Conservation (phyloP, 2,888 invertebrate genomes). For the Heterodera filipjevi region DNA sequence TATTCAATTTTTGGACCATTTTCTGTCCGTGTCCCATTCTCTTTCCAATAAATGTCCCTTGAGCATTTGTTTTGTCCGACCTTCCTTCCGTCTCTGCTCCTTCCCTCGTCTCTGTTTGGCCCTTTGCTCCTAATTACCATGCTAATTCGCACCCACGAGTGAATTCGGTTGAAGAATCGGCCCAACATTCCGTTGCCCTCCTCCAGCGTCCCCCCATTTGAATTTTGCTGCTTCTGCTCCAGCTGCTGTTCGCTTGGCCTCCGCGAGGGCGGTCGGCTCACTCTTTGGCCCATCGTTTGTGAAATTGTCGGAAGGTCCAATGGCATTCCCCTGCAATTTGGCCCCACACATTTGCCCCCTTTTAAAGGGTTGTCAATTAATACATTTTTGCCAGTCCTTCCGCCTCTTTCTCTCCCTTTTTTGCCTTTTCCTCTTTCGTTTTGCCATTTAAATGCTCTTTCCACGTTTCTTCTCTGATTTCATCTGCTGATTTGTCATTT, state of each 20-base stretch:
- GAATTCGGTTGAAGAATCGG: constrained; percentile 7
- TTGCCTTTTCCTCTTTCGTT: too few relatives aligned
- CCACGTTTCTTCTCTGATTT: too few relatives aligned
- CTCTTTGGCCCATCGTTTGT: neutral
- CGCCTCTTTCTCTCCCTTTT: too few relatives aligned
- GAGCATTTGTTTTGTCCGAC: neutral
- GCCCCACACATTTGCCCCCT: neutral
- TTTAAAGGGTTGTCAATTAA: neutral
- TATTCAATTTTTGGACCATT: too few relatives aligned
- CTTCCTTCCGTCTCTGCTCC: neutral
- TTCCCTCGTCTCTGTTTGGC: neutral
- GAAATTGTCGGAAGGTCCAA: neutral
- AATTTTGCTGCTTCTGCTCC: neutral
- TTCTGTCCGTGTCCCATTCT: too few relatives aligned
- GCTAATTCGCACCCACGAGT: constrained; percentile 9
- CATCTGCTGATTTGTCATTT: too few relatives aligned
- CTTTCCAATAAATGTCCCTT: neutral
- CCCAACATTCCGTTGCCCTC: neutral
- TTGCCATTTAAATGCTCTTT: neutral
- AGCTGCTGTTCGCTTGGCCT: neutral
- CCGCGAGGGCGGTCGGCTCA: neutral
- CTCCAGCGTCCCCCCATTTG: neutral
- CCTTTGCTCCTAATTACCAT: neutral
- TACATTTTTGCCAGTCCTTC: neutral
- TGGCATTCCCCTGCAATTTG: neutral